Base-by-base conservation (phyloP, 2,797 vertebrate species). In the Pseudochromis fuscus region DNA sequence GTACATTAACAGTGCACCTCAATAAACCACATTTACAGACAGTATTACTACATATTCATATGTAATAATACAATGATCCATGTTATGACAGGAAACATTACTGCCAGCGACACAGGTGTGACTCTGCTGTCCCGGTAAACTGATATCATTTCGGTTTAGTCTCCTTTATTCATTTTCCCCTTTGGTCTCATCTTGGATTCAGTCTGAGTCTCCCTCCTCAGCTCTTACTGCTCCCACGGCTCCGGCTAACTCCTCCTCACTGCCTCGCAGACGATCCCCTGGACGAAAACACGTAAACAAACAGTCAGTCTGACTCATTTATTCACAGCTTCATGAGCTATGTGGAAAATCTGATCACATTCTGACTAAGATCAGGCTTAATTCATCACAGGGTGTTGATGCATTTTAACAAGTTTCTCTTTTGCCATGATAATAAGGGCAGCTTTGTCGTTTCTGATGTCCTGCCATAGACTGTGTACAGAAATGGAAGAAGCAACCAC, bases 201-300 rank as follows among this genome's bases (percentile, higher is more conserved):
- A 99, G 62, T 99, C 97, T 0, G 96, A 98, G 80, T 99, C 97
- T 1, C 86, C 93, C 0, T 95, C 91, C 1, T 95, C 94, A 49
- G 82, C 91, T 67, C 89, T 91, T 0, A 92, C 86, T 0, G 94
- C 94, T 52, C 92, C 95, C 0, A 98, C 96, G 0, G 89, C 96
- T 0, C 60, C 87, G 0, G 96, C 97, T 89, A 99, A 80, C 82
- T 94, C 95, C 35, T 94, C 95, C 83, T 98, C 97, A 16, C 95
- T 97, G 86, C 97, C 97, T 59, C 91, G 95, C 52, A 99, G 84
- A 30, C 97, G 92, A 70, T 99, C 98, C 8, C 98, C 98, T 99
- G 90, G 2, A 78, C 31, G 90, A 2, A 81, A 16, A 45, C 59
- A 79, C 35, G 72, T 37, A 74, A 49, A 85, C 15, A 63, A 21